Conservation (phyloP, 2,797 vertebrate species). For the Geotrypetes seraphini region DNA sequence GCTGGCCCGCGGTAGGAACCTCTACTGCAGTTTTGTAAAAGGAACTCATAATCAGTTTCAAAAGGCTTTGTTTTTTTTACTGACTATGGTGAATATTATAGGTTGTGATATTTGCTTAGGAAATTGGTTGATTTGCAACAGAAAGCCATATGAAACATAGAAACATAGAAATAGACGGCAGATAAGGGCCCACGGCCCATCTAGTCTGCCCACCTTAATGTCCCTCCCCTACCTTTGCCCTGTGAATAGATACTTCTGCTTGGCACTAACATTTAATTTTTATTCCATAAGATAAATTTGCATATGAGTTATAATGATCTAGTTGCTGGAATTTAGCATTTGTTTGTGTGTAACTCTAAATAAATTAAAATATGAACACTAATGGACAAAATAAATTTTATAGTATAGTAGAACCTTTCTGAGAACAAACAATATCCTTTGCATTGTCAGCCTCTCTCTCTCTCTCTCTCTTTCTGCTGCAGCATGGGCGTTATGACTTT, state of each 20-base stretch:
- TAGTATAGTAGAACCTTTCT: conserved; percentile 45
- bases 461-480: conserved; percentile 62
- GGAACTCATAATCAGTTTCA: conserved; percentile 69
- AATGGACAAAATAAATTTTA: conserved; percentile 58
- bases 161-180: too few relatives aligned
- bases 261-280: too few relatives aligned
- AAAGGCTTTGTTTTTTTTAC: conserved; percentile 57
- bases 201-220: too few relatives aligned
- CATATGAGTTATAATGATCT: conserved; percentile 58
- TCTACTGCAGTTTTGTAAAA: too few relatives aligned
- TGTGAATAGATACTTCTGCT: too few relatives aligned
- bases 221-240: too few relatives aligned
- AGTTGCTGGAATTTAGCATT: conserved; percentile 59
- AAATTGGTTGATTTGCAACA: conserved; percentile 64
- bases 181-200: too few relatives aligned
- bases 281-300: conserved; percentile 63
- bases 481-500: conserved; percentile 60
- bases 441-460: conserved; percentile 53
- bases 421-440: conserved; percentile 61
- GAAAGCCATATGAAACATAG: conserved; percentile 51
- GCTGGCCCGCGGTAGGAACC: too few relatives aligned
- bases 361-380: conserved; percentile 49
- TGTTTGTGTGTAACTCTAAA: conserved; percentile 50
- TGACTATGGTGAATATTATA: conserved; percentile 62
- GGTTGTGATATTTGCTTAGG: conserved; percentile 68